Evolutionary conservation across 2,113 vertebrate species (phyloP).

Genomic region (Lagopus leucura): DNA sequence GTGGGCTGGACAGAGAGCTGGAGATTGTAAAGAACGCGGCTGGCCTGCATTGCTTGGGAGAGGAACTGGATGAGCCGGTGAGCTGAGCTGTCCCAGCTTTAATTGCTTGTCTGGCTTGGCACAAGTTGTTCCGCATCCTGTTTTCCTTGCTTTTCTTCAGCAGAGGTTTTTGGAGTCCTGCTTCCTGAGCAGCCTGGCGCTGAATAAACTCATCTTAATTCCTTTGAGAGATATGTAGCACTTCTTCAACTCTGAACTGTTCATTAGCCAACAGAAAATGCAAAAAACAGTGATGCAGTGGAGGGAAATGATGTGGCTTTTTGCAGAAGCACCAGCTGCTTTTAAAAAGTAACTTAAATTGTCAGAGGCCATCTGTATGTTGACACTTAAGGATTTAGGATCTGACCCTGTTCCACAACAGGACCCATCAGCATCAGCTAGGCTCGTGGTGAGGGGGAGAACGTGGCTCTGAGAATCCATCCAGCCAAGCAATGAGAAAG

Average conservation of each 20-base stretch:
- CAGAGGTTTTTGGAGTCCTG: background rate
- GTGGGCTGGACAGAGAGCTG: background rate
- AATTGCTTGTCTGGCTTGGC: background rate
- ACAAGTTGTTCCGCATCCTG: background rate
- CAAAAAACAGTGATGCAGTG: background rate
- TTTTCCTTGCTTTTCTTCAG: background rate
- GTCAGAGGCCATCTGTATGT: background rate
- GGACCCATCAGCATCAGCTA: background rate
- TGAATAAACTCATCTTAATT: background rate
- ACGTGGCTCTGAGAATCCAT: background rate
- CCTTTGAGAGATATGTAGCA: background rate
- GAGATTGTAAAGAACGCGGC: background rate
- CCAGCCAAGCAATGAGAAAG: background rate
- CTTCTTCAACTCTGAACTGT: background rate
- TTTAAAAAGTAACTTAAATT: background rate
- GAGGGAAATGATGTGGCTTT: background rate
- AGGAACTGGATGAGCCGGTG: background rate
- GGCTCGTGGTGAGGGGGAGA: fast-evolving
- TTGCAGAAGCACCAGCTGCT: background rate
- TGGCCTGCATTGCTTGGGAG: background rate
- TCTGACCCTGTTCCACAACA: background rate
- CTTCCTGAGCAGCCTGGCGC: background rate
- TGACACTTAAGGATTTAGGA: background rate
- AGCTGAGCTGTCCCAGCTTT: background rate
- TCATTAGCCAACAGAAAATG: background rate